Percentiles rank a stretch among this genome's conserved stretches.
phyloP scores from a whole-genome alignment of 2,113 vertebrate genomes.

The Lagopus leucura region DNA sequence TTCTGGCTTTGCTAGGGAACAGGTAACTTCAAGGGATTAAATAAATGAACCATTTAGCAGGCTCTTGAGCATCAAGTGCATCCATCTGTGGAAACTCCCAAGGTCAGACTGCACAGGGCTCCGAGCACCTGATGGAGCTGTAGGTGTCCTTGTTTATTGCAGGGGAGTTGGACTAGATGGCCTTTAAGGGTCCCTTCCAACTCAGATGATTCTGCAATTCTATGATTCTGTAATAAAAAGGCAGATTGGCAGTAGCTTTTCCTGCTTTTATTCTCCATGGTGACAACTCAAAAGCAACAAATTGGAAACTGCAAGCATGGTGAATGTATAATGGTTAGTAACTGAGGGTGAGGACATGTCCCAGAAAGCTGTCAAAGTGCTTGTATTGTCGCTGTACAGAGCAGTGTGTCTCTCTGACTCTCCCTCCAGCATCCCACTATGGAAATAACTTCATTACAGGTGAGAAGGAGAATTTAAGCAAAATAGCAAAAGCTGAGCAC shows the following conservation, averaged over 20 bases:
- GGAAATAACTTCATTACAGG: not conserved
- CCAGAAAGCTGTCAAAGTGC: not conserved
- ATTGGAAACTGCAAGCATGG: not conserved
- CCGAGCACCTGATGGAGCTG: too few species aligned
- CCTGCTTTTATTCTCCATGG: constrained; percentile 59
- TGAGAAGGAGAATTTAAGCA: not conserved
- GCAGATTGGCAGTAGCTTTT: constrained; percentile 36
- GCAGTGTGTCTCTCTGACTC: not conserved
- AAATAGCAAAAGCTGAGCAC: not conserved
- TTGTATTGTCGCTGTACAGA: constrained; percentile 2
- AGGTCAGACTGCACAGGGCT: too few species aligned
- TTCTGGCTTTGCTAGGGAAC: not conserved
- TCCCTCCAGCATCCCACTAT: not conserved
- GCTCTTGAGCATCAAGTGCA: not conserved
- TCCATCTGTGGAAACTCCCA: not conserved
- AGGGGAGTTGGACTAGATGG: too few species aligned
- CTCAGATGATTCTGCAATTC: too few species aligned
- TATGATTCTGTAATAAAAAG: not conserved
- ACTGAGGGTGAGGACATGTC: not conserved
- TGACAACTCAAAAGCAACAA: constrained; percentile 21
- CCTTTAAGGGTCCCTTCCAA: too few species aligned
- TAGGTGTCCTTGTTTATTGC: too few species aligned
- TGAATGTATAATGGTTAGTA: constrained; percentile 22
- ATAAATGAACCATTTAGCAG: not conserved
- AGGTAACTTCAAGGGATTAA: not conserved